Evolutionary conservation across 2,797 vertebrate genomes (phyloP), one percentile per base, ranked within the genome.

Genomic region (Lacerta agilis): DNA sequence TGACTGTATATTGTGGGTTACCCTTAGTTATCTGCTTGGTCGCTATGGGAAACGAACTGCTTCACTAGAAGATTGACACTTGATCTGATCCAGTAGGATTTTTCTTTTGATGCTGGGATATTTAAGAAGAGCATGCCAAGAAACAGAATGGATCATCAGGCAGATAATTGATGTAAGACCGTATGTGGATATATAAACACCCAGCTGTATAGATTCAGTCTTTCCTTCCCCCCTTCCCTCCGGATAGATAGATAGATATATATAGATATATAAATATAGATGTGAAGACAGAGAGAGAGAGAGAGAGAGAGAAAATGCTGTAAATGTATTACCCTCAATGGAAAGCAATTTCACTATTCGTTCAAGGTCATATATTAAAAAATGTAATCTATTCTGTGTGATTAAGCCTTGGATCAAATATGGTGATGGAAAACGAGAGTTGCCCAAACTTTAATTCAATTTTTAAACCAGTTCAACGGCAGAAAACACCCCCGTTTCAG

Each of bases 301-400:
- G 4, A 15, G 33, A 2, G 13, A 55, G 13, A 8, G 67, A 64
- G 81, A 5, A 5, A 86, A 66, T 89, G 78, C 88, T 94, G 82
- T 89, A 88, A 94, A 94, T 90, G 1, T 78, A 79, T 90, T 93
- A 49, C 66, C 86, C 82, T 75, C 29, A 79, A 13, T 81, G 8
- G 89, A 33, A 75, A 93, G 88, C 89, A 82, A 90, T 85, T 86
- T 91, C 91, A 88, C 93, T 91, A 94, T 90, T 61, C 73, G 45
- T 95, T 93, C 93, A 89, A 92, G 75, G 77, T 38, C 55, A 89
- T 64, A 8, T 66, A 92, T 88, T 23, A 64, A 64, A 92, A 13
- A 41, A 91, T 94, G 86, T 93, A 90, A 91, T 94, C 91, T 93
- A 33, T 93, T 95, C 96, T 94, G 92, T 93, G n/a, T 95, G 92